Percentiles rank a stretch among this genome's conserved stretches.
phyloP scores from a whole-genome alignment of 1,140 invertebrate genomes.

The Drosophila asahinai region DNA sequence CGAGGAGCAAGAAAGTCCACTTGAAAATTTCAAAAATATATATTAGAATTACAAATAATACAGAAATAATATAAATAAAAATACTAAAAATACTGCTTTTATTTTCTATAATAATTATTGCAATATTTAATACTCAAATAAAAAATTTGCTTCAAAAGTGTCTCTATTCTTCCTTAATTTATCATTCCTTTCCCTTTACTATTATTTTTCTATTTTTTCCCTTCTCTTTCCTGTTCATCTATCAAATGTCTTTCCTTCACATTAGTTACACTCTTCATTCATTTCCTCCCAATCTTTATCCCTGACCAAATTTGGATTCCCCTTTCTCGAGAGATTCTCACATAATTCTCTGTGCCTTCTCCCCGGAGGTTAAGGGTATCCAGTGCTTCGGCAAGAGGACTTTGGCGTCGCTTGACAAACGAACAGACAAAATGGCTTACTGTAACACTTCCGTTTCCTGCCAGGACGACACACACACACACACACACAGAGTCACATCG shows the following conservation, averaged over 20 bases:
- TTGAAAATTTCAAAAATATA: not conserved
- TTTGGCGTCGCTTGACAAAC: constrained; percentile 58
- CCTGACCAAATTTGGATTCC: not conserved
- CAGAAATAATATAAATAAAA: not conserved
- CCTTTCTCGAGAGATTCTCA: not conserved
- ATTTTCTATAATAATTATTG: not conserved
- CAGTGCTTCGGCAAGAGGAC: constrained; percentile 19
- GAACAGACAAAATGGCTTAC: constrained; percentile 71
- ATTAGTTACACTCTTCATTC: not conserved
- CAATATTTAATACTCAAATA: not conserved
- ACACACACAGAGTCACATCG: not conserved
- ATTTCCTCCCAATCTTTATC: too few relatives aligned
- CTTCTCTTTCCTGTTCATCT: not conserved
- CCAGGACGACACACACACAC: constrained; percentile 12
- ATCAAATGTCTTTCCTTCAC: not conserved
- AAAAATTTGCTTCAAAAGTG: too few relatives aligned
- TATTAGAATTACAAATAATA: not conserved
- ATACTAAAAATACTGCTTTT: not conserved
- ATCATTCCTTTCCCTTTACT: not conserved
- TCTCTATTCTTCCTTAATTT: not conserved
- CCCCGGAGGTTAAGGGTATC: constrained; percentile 2
- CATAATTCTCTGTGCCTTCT: constrained; percentile 14
- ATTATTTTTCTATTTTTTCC: not conserved
- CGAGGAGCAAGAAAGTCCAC: constrained; percentile 4
- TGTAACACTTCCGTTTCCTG: constrained; percentile 77